Conservation (phyloP, 2,113 vertebrate genomes). For the Pseudorectes ferrugineus region DNA sequence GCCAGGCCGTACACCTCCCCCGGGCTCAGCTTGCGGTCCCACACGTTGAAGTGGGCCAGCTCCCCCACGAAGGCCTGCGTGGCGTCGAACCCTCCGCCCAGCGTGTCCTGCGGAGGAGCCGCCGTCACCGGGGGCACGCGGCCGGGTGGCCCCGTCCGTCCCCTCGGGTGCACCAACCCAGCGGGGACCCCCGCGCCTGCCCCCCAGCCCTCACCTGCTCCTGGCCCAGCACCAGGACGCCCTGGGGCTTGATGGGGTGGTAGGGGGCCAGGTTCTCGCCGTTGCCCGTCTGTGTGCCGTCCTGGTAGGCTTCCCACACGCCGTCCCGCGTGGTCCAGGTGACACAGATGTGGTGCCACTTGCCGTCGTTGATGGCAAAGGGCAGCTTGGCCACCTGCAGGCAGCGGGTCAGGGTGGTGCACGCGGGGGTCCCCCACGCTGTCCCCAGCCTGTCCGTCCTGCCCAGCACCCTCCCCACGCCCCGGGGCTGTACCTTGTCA, state of each 20-base stretch:
- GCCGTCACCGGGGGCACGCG: rapidly evolving
- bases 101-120: constrained; percentile 79
- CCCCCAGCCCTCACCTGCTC: constrained; percentile 81
- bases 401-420: neutral
- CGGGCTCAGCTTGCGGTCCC: constrained; percentile 89
- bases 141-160: rapidly evolving
- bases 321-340: constrained; percentile 96
- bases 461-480: rapidly evolving
- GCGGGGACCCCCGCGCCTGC: rapidly evolving
- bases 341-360: constrained; percentile 97
- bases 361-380: constrained; percentile 91
- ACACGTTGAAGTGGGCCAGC: constrained; percentile 92
- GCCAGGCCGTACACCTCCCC: constrained; percentile 92
- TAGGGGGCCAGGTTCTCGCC: constrained; percentile 96
- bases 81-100: constrained; percentile 94
- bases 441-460: rapidly evolving
- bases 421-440: rapidly evolving
- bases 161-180: rapidly evolving
- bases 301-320: constrained; percentile 96
- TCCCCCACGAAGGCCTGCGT: constrained; percentile 94
- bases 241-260: constrained; percentile 93
- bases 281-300: constrained; percentile 84
- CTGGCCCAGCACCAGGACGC: constrained; percentile 93
- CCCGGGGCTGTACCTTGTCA: constrained; percentile 81
- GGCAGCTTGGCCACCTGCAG: constrained; percentile 91